These are phyloP conservation scores for Cataglyphis rosenhaueri DNA, from an alignment of 2,888 invertebrate genomes.

Conservation along the genomic window DNA sequence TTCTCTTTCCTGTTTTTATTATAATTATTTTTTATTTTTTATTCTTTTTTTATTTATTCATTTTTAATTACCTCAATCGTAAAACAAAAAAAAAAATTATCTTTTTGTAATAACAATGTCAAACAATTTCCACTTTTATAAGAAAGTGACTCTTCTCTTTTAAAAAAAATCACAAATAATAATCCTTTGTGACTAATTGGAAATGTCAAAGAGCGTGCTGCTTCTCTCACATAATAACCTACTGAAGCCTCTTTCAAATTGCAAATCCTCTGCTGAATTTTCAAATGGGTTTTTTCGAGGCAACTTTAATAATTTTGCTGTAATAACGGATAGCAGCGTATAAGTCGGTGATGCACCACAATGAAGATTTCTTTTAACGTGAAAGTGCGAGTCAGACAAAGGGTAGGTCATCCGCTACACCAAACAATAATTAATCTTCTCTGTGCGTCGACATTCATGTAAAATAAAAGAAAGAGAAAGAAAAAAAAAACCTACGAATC, in stretches of 20 bases:
- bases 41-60: background rate
- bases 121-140: background rate
- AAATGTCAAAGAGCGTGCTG: constrained; percentile 5
- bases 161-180: background rate
- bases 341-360: constrained; percentile 14
- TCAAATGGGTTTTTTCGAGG: background rate
- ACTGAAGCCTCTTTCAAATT: constrained; percentile 16
- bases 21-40: background rate
- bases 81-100: background rate
- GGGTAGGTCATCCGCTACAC: constrained; percentile 27
- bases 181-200: constrained; percentile 11
- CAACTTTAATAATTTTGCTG: background rate
- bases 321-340: background rate
- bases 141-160: background rate
- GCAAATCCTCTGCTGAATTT: constrained; percentile 9
- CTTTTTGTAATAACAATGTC: background rate
- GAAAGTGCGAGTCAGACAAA: constrained; percentile 23
- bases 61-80: background rate
- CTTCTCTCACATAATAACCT: background rate
- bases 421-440: constrained; percentile 49
- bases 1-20: background rate
- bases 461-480: background rate
- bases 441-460: constrained; percentile 13
- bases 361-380: constrained; percentile 4
- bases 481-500: background rate